Base-by-base conservation (phyloP, 2,113 vertebrate species). In the Chamaetylas fuelleborni region DNA sequence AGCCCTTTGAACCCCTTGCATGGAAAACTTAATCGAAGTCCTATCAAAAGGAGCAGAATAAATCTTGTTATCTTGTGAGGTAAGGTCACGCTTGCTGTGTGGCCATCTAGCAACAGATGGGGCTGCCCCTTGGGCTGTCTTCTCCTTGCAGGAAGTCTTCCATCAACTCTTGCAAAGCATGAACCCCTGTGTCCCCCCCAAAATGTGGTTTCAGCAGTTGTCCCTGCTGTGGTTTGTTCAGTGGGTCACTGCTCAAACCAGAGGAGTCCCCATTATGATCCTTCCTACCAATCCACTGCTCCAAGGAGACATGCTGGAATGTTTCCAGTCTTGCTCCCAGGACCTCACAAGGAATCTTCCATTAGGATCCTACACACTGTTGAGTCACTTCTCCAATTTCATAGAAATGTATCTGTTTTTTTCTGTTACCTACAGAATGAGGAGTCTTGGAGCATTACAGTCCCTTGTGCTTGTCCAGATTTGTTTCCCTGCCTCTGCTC, bases 101-200 rank as follows among this genome's bases (percentile, higher is more conserved):
- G 92, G 94, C 53, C 19, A 0, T 78, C 80, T 94, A 81, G 90
- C 74, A 82, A 40, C 26, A 61, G 58, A 85, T 38, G 42, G 65
- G 33, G 82, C 15, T 67, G 61, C 31, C 90, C 69, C 57, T 82
- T 64, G 81, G 82, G 88, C 90, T 93, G 51, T 67, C 88, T 69
- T 81, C 82, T 90, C 72, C 79, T 92, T 50, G 31, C 69, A 92
- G 95, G 96, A 97, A 97, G 92, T 86, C 72, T 92, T 96, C 80
- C 93, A 96, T 96, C 93, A 96, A 50, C 14, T 81, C 79, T 64
- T 90, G 82, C 72, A 84, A 86, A 1, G 13, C 53, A 50, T 38
- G 56, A 69, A 86, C 65, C 56, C 61, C 48, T 65, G 14, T 64
- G 40, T 34, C 18, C 53, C 79, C 89, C 82, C 61, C 16, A 88